A percentile compares a stretch with the other conserved stretches of the same genome.
phyloP scores from a whole-genome alignment of 2,797 vertebrate genomes.

The Halcyon badia region DNA sequence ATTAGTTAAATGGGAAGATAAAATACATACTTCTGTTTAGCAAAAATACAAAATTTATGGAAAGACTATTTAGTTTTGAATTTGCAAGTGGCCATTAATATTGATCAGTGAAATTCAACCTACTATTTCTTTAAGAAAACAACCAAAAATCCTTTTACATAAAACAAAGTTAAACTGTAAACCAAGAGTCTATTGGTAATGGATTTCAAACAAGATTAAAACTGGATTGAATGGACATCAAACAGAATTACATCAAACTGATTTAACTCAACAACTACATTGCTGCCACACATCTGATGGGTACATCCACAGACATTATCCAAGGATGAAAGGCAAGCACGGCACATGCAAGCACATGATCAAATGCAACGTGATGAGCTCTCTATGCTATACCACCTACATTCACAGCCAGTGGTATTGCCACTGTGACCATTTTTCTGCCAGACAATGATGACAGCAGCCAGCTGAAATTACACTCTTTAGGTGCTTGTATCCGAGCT shows the following conservation, averaged over 20 bases:
- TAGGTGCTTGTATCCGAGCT: neutral
- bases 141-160: neutral
- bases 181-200: neutral
- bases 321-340: neutral
- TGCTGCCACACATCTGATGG: neutral
- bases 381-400: neutral
- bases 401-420: neutral
- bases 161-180: neutral
- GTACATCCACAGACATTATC: neutral
- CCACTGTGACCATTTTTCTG: neutral
- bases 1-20: neutral
- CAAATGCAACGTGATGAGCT: neutral
- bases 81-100: neutral
- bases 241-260: neutral
- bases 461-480: neutral
- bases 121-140: neutral
- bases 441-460: rapidly evolving
- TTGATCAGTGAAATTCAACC: neutral
- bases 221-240: neutral
- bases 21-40: neutral
- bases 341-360: no score
- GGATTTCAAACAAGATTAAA: slow-evolving; percentile 16
- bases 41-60: neutral
- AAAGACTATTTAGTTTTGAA: neutral
- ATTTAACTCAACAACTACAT: neutral